Conservation (phyloP, 2,113 vertebrate genomes). For the Condylura cristata region DNA sequence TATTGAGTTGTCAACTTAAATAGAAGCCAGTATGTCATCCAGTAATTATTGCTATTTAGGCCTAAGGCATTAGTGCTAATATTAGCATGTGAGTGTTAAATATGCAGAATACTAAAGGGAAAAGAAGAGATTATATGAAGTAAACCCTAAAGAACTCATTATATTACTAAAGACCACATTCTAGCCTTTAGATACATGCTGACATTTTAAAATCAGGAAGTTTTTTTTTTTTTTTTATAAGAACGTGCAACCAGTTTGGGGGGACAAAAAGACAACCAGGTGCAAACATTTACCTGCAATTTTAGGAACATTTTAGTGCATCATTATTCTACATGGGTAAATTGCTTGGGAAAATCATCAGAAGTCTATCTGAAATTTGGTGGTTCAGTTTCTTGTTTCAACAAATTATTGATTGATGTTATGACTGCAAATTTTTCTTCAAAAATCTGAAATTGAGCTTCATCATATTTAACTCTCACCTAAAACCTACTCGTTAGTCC, state of each 20-base stretch:
- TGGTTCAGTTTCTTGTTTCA: slow-evolving; percentile 67
- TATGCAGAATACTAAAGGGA: slow-evolving; percentile 52
- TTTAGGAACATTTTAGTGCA: not conserved
- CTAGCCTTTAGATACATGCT: not conserved
- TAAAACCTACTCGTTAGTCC: slow-evolving; percentile 60
- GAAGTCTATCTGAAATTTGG: not conserved
- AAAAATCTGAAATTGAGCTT: slow-evolving; percentile 68
- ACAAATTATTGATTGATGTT: slow-evolving; percentile 56
- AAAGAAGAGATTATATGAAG: slow-evolving; percentile 42
- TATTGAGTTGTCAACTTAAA: slow-evolving; percentile 84
- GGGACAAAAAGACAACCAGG: not conserved
- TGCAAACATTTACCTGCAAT: not conserved
- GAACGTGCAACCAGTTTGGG: not conserved
- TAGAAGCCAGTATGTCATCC: slow-evolving; percentile 79
- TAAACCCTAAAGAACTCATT: slow-evolving; percentile 59
- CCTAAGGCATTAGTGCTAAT: slow-evolving; percentile 72
- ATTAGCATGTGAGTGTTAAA: slow-evolving; percentile 76
- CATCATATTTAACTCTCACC: slow-evolving; percentile 70
- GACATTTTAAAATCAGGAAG: slow-evolving; percentile 16
- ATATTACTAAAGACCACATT: not conserved
- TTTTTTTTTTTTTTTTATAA: not conserved
- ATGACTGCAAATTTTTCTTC: slow-evolving; percentile 47
- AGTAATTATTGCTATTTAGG: slow-evolving; percentile 77
- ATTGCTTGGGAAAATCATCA: slow-evolving; percentile 5
- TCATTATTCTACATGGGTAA: not conserved